Percentiles rank a stretch among this genome's conserved stretches.
Evolutionary conservation across 2,888 invertebrate genomes (phyloP).

Genomic region (Agrotis exclamationis): DNA sequence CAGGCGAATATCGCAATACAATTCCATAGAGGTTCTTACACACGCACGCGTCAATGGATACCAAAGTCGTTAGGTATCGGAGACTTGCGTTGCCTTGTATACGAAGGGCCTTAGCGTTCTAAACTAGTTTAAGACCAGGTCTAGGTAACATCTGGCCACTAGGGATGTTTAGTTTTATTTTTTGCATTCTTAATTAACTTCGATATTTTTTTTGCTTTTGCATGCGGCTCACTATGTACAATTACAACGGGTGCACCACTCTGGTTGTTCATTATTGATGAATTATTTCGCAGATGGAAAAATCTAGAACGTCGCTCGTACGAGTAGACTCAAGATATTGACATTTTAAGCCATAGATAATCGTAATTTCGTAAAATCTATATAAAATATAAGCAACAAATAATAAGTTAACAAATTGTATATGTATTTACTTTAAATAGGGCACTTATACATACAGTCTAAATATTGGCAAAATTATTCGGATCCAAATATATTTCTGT

Average conservation of each 20-base stretch:
- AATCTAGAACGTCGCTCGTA: background rate
- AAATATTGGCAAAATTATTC: background rate
- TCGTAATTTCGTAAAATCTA: no score
- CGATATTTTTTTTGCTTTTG: background rate
- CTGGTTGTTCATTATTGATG: no score
- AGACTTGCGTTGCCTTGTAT: no score
- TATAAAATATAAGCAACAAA: no score
- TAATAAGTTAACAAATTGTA: background rate
- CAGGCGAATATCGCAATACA: no score
- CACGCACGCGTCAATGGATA: no score
- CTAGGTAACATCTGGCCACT: background rate
- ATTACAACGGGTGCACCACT: background rate
- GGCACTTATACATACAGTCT: background rate
- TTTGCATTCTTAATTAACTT: conserved; percentile 16
- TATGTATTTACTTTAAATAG: no score
- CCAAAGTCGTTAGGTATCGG: no score
- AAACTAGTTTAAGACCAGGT: background rate
- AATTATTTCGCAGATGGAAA: background rate
- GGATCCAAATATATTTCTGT: conserved; percentile 5
- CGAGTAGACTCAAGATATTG: background rate
- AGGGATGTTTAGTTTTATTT: conserved; percentile 5
- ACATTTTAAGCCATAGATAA: background rate
- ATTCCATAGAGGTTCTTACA: no score
- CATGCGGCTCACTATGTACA: no score
- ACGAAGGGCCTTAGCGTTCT: no score